Conservation (phyloP, 1,140 invertebrate genomes). For the Drosophila funebris region DNA sequence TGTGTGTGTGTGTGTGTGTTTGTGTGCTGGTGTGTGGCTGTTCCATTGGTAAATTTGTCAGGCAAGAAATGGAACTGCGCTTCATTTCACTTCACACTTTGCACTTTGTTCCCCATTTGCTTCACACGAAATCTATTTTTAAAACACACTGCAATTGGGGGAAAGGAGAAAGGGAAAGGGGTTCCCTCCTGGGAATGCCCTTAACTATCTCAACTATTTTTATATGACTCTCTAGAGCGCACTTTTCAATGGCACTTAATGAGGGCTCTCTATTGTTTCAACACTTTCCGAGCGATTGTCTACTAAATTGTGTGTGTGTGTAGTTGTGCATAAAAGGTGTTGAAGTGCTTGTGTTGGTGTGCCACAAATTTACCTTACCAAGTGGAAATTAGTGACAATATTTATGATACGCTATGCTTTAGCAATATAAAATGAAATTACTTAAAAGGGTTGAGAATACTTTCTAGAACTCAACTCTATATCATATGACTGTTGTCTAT, state of each 20-base stretch:
- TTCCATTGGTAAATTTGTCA: slow-evolving; percentile 35
- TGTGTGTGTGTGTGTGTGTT: slow-evolving; percentile 10
- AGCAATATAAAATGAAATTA: slow-evolving; percentile 31
- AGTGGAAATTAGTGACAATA: slow-evolving; percentile 68
- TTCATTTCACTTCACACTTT: slow-evolving; percentile 43
- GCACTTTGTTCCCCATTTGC: slow-evolving; percentile 23
- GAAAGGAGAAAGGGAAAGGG: neutral
- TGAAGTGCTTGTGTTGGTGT: slow-evolving; percentile 33
- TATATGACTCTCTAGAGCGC: slow-evolving; percentile 35
- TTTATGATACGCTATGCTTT: slow-evolving; percentile 52
- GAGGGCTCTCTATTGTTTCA: slow-evolving; percentile 44
- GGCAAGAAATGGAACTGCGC: slow-evolving; percentile 14
- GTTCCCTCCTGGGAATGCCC: slow-evolving; percentile 26
- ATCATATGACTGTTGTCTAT: neutral
- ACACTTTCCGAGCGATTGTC: slow-evolving; percentile 20
- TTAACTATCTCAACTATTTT: slow-evolving; percentile 45
- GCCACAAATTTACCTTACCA: slow-evolving; percentile 15
- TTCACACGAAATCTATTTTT: slow-evolving; percentile 28
- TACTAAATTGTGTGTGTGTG: neutral
- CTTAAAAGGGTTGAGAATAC: neutral
- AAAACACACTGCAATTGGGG: slow-evolving; percentile 6
- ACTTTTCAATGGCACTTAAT: slow-evolving; percentile 51
- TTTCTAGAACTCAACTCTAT: neutral
- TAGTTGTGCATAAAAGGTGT: slow-evolving; percentile 8
- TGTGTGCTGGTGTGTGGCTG: slow-evolving; percentile 7